These are phyloP conservation scores for Ctenochaetus hawaiiensis DNA, from an alignment of 2,797 vertebrate species.

Conservation along the genomic window DNA sequence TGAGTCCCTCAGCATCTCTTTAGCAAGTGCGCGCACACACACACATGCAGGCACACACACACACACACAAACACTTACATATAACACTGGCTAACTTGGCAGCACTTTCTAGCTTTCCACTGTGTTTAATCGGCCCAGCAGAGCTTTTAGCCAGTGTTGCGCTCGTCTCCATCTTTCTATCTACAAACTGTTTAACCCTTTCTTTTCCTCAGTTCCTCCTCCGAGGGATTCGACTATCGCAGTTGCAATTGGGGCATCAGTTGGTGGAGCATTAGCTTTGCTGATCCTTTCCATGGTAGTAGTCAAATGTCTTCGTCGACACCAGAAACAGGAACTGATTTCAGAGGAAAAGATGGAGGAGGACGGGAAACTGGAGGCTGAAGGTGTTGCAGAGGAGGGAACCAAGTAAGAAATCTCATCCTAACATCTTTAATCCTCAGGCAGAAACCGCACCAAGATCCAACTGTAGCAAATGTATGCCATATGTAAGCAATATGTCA, in stretches of 20 bases:
- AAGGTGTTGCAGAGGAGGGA: conserved; percentile 92
- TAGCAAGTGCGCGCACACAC: conserved; percentile 5
- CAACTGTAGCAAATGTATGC: no score
- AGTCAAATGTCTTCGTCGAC: conserved; percentile 95
- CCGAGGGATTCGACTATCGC: conserved; percentile 96
- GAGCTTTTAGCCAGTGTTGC: conserved; percentile 69
- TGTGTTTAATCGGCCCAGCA: conserved; percentile 69
- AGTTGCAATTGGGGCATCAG: conserved; percentile 93
- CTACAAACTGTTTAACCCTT: conserved; percentile 60
- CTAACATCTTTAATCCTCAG: conserved; percentile 1
- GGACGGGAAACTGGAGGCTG: conserved; percentile 94
- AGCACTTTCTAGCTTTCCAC: conserved; percentile 69
- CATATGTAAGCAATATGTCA: not conserved
- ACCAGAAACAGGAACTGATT: conserved; percentile 94
- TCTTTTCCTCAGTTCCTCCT: conserved; percentile 86
- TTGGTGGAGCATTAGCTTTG: conserved; percentile 94
- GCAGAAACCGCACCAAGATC: not conserved
- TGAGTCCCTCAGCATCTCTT: conserved; percentile 49
- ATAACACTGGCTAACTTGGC: conserved; percentile 58
- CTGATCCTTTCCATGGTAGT: conserved; percentile 96
- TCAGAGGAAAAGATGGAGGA: conserved; percentile 98
- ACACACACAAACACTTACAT: conserved; percentile 4
- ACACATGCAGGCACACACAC: conserved; percentile 10
- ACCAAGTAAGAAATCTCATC: conserved; percentile 88
- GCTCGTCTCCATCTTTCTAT: conserved; percentile 53